Conservation (phyloP, 2,797 vertebrate genomes). For the Artibeus jamaicensis region DNA sequence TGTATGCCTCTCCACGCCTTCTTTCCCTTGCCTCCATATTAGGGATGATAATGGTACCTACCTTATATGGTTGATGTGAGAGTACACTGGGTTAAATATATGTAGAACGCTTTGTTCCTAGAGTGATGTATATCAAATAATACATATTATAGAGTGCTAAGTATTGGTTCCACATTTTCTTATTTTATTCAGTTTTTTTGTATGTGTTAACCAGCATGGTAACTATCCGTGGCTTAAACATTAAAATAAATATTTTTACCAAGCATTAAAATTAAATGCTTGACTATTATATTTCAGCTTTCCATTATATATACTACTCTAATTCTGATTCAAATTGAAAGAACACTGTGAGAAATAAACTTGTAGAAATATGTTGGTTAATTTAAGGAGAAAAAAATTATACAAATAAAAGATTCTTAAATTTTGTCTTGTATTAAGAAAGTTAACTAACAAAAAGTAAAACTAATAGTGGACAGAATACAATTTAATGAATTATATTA, state of each 20-base stretch:
- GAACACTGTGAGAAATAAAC: neutral
- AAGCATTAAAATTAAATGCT: neutral
- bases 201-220: neutral
- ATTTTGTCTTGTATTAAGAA: neutral
- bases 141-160: neutral
- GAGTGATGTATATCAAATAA: neutral
- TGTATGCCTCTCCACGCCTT: neutral
- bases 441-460: neutral
- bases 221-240: neutral
- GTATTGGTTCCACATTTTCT: neutral
- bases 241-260: neutral
- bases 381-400: neutral
- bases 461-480: neutral
- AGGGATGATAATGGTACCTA: neutral
- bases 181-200: neutral
- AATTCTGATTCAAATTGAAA: conserved; percentile 23
- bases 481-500: neutral
- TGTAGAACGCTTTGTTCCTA: neutral
- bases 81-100: neutral
- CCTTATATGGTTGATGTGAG: neutral
- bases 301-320: neutral
- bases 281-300: neutral
- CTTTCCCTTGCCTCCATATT: neutral
- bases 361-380: conserved; percentile 6
- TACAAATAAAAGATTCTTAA: neutral